phyloP scores from a whole-genome alignment of 2,113 vertebrate genomes.

The Chinchilla lanigera region DNA sequence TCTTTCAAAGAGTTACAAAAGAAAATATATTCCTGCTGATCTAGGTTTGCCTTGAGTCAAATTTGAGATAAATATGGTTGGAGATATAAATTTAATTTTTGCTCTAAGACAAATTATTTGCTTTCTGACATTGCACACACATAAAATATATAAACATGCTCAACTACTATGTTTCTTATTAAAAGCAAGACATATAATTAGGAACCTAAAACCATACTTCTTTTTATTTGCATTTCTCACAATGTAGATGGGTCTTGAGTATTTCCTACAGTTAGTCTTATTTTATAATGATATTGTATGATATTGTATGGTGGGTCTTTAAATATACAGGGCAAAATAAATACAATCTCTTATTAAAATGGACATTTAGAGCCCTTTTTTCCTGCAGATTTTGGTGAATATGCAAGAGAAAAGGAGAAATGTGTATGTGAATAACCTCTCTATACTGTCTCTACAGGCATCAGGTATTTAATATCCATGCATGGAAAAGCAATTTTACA shows the following conservation, averaged over 20 bases:
- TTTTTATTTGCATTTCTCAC: background rate
- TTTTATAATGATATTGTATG: background rate
- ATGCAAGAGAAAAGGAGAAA: background rate
- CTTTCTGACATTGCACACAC: background rate
- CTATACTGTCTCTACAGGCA: background rate
- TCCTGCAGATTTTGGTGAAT: background rate
- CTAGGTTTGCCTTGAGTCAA: slow-evolving; percentile 8
- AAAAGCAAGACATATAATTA: background rate
- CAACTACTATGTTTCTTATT: background rate
- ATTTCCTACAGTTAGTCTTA: background rate
- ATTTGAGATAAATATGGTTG: background rate
- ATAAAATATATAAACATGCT: background rate
- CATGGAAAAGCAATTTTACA: background rate
- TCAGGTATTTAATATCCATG: background rate
- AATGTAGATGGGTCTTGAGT: background rate
- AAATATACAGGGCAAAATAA: background rate
- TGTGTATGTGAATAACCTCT: background rate
- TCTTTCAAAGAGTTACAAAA: background rate
- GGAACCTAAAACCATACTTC: background rate
- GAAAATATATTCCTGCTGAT: background rate
- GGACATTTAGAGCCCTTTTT: background rate
- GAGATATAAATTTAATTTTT: background rate
- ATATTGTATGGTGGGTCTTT: background rate
- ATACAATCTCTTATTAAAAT: background rate
- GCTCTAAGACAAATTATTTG: background rate